Base-by-base conservation (phyloP, 2,797 vertebrate genomes). In the Schizopygopsis pylzovi region DNA sequence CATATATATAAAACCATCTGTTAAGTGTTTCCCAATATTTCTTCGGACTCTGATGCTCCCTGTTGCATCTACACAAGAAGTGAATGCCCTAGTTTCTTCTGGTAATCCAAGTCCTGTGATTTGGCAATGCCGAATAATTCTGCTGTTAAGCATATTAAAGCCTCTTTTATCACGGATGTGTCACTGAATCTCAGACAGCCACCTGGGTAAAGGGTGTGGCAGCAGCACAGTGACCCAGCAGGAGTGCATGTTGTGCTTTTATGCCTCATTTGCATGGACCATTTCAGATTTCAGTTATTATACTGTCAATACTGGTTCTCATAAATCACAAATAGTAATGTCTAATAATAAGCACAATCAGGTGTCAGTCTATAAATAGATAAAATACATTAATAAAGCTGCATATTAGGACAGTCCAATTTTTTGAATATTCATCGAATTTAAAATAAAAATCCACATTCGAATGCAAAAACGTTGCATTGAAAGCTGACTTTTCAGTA, bases 41-140 rank as follows among this genome's bases (percentile, higher is more conserved):
- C 56, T 63, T 63, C 56, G 11, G 37, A 82, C 68, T 81, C 20
- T 85, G 85, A 75, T 52, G 56, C 54, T 77, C 39, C 56, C 54
- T 63, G 73, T 72, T 67, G 79, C 79, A 79, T 81, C 75, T 67
- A 85, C 67, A 89, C 90, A 92, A 87, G 88, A 92, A 89, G 86
- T n/a, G 52, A 82, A 67, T 90, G 91, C 83, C 92, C 92, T 90
- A 92, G 85, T 83, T 90, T 85, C 84, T 84, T 88, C 80, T 88
- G 87, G 86, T 94, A 94, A 95, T 94, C 93, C 91, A 82, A 84
- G 90, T 93, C 93, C 87, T 93, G 92, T 93, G 91, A 94, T 90
- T 91, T 93, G 92, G 91, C 91, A 91, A 85, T 39, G 18, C 70
- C 87, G 77, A 90, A 87, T 86, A 83, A 88, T 85, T 90, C 84